A percentile compares a stretch with the other conserved stretches of the same genome.
phyloP scores from a whole-genome alignment of 2,797 vertebrate species.

The Notoglanidium macrostoma region DNA sequence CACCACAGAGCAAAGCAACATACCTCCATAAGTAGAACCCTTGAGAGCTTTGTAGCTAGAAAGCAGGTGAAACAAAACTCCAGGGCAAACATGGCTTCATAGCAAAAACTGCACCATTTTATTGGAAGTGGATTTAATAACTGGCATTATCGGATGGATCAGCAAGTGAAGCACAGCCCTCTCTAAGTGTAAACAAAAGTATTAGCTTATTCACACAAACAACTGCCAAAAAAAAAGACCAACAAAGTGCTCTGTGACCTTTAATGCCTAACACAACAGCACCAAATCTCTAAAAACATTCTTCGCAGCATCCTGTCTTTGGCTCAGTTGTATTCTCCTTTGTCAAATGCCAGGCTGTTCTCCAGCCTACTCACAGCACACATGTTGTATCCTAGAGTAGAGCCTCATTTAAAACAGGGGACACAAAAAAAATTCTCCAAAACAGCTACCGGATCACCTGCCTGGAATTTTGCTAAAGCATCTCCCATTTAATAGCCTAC shows the following conservation, averaged over 20 bases:
- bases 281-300: neutral
- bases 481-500: neutral
- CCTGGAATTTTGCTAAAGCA: neutral
- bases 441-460: slow-evolving; percentile 7
- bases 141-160: slow-evolving; percentile 38
- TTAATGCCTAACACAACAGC: neutral
- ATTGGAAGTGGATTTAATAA: slow-evolving; percentile 42
- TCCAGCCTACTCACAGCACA: slow-evolving; percentile 35
- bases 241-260: slow-evolving; percentile 2
- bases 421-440: neutral
- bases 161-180: slow-evolving; percentile 14
- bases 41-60: slow-evolving; percentile 18
- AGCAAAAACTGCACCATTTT: neutral
- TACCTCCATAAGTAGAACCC: slow-evolving; percentile 2
- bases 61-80: neutral
- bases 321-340: slow-evolving; percentile 24
- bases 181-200: slow-evolving; percentile 39
- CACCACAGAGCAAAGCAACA: neutral
- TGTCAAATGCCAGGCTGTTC: slow-evolving; percentile 6
- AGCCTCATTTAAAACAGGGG: neutral
- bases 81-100: slow-evolving; percentile 17
- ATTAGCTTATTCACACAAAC: slow-evolving; percentile 39
- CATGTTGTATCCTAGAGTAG: neutral
- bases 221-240: neutral
- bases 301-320: slow-evolving; percentile 17